A percentile compares a stretch with the other conserved stretches of the same genome.
phyloP scores from a whole-genome alignment of 2,797 vertebrate species.

The Adelosebastes latens region DNA sequence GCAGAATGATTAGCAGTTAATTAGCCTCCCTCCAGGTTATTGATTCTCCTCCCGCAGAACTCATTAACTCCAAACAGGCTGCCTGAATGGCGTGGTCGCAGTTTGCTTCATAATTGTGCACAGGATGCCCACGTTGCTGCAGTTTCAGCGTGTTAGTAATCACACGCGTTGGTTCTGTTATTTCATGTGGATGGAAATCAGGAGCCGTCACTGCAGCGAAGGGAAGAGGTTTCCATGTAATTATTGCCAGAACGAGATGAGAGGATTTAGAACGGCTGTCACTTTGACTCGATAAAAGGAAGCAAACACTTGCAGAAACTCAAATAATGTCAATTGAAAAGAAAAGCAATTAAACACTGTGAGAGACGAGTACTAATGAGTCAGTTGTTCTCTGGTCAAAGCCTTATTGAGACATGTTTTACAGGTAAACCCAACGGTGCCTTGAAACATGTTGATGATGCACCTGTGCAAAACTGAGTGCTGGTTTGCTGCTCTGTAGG shows the following conservation, averaged over 20 bases:
- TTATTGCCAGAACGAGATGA: not conserved
- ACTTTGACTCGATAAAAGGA: not conserved
- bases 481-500: not conserved
- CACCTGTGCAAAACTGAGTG: no score
- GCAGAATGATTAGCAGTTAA: slow-evolving; percentile 78
- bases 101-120: slow-evolving; percentile 9
- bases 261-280: not conserved
- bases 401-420: not conserved
- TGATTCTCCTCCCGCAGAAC: slow-evolving; percentile 71
- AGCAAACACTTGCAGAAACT: not conserved
- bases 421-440: not conserved
- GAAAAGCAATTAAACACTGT: not conserved
- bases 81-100: slow-evolving; percentile 41
- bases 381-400: not conserved
- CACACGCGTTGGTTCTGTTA: not conserved
- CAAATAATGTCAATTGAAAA: not conserved
- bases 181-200: not conserved
- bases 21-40: slow-evolving; percentile 76
- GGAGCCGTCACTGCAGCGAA: not conserved
- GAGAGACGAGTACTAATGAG: not conserved
- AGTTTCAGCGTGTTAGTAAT: slow-evolving; percentile 2
- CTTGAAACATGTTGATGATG: accelerated
- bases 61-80: slow-evolving; percentile 54
- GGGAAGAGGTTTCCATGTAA: not conserved
- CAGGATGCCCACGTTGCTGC: not conserved